Base-by-base conservation (phyloP, 2,888 invertebrate species). In the Ornithoptera priamus region DNA sequence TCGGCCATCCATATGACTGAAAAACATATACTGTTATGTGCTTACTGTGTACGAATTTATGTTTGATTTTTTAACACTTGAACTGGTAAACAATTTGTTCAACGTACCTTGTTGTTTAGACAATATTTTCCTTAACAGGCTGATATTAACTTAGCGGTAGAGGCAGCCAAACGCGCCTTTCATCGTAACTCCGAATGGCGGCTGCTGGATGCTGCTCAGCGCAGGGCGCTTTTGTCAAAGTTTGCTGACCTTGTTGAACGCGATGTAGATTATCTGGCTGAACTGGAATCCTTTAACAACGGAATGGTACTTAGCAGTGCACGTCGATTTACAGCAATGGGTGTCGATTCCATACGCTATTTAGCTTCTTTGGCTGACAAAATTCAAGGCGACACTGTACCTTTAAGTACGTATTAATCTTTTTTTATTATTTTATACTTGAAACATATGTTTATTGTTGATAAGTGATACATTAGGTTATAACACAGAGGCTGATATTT, bases 361-460 rank as follows among this genome's bases (percentile, higher is more conserved):
- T 95, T 95, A 82, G 98, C 97, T 18, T 97, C 97, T 30, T 97
- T 96, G 94, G 96, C 97, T 0, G 98, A 98, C 81, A 98, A 98
- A 86, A 95, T 95, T 80, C 96, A 97, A 75, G 95, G 95, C 12
- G 94, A 94, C 76, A 96, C 96, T 0, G 93, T 97, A 65, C 95
- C 97, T 17, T 69, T 79, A 69, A 88, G 89, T 89, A 76, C 79
- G 75, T 75, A 70, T 62, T 22, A 17, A 36, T 12, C 24, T 60
- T 8, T 22, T 53, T 18, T 36, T 63, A 39, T 4, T n/a, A 0
- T 46, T 18, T 8, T 42, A 10, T 36, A 30, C 24, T 42, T 42
- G 15, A 17, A 15, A 15, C 15, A 46, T 46, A 15, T 4, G 46
- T 46, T 46, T 8, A 12, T 12, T 46, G 46, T 46, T 46, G 46